phyloP scores from a whole-genome alignment of 2,888 invertebrate genomes.

The Parnassius glacialis region DNA sequence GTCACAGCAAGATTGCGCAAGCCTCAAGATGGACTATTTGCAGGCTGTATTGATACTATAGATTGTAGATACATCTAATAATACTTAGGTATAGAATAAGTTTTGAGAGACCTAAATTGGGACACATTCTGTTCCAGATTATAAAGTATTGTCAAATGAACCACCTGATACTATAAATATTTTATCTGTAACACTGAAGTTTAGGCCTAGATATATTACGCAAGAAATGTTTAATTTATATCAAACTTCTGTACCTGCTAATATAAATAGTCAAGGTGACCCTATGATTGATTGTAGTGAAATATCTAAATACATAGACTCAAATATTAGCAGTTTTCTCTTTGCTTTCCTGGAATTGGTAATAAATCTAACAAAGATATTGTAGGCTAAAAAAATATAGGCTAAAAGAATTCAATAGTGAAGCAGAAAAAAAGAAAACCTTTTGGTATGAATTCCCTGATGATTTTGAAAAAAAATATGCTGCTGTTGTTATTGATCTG shows the following conservation, averaged over 20 bases:
- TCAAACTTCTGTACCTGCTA: constrained; percentile 54
- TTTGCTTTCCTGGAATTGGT: constrained; percentile 91
- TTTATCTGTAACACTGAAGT: constrained; percentile 90
- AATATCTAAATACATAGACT: constrained; percentile 66
- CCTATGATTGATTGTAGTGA: constrained; percentile 83
- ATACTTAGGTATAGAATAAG: constrained; percentile 93
- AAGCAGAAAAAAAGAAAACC: constrained; percentile 93
- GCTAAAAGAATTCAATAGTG: constrained; percentile 92
- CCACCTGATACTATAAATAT: constrained; percentile 94
- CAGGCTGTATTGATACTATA: constrained; percentile 96
- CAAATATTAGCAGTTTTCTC: constrained; percentile 89
- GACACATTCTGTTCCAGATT: constrained; percentile 98
- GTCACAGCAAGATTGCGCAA: constrained; percentile 93
- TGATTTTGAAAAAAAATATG: constrained; percentile 95
- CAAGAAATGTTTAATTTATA: constrained; percentile 78
- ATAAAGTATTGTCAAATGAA: constrained; percentile 96
- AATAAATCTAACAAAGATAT: constrained; percentile 92
- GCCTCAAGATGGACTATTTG: constrained; percentile 97
- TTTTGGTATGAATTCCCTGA: constrained; percentile 88
- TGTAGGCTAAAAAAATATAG: constrained; percentile 89
- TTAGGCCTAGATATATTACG: constrained; percentile 85
- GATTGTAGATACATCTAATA: constrained; percentile 96
- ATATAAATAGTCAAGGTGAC: constrained; percentile 81
- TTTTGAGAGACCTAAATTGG: constrained; percentile 94
- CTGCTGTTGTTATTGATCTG: constrained; percentile 91